Conservation (phyloP, 2,888 invertebrate species). For the Neria commutata region DNA sequence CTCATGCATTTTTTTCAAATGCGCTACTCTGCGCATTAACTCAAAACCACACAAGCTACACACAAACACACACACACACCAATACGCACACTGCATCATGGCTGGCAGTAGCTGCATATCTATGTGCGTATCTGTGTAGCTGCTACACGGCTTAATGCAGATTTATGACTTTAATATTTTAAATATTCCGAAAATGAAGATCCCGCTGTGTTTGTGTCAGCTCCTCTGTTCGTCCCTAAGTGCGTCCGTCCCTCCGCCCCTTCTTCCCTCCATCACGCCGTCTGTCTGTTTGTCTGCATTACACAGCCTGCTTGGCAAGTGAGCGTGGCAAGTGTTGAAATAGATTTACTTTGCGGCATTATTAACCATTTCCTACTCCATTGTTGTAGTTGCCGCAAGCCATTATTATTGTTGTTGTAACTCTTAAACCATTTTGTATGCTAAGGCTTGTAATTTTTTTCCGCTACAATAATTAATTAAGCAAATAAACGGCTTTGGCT, state of each 20-base stretch:
- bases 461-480: neutral
- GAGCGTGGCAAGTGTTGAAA: neutral
- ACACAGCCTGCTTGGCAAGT: neutral
- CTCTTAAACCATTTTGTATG: neutral
- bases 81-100: too few species aligned
- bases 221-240: too few species aligned
- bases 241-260: too few species aligned
- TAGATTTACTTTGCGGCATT: neutral
- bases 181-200: neutral
- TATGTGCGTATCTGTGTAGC: neutral
- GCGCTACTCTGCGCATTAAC: neutral
- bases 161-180: slow-evolving; percentile 4
- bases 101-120: too few species aligned
- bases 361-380: neutral
- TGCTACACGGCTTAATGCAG: slow-evolving; percentile 2
- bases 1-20: neutral
- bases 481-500: neutral
- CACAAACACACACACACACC: too few species aligned
- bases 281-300: too few species aligned
- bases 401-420: neutral
- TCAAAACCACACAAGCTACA: neutral
- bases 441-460: neutral
- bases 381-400: neutral
- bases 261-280: too few species aligned
- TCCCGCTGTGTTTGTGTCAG: too few species aligned